These are phyloP conservation scores for Microcebus tavaratra DNA, from an alignment of 2,113 vertebrate species.

Conservation along the genomic window DNA sequence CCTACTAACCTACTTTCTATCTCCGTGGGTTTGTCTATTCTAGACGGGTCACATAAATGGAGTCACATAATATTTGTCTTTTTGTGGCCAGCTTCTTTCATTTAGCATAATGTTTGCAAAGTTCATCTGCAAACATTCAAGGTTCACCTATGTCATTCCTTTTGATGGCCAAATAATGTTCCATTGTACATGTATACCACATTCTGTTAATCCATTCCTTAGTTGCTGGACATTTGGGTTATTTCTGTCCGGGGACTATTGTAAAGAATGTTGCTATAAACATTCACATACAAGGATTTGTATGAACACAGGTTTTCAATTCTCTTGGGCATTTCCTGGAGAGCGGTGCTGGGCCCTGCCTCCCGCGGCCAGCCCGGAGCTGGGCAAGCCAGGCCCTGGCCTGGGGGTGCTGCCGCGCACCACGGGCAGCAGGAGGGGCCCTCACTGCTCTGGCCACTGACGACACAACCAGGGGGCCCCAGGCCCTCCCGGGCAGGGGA, in stretches of 20 bases:
- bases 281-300: fast-evolving
- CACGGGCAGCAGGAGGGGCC: not conserved
- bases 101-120: not conserved
- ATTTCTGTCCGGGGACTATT: not conserved
- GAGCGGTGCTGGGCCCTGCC: not conserved
- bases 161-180: not conserved
- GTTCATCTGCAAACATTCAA: not conserved
- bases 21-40: not conserved
- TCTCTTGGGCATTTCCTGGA: not conserved
- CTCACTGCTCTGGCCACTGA: fast-evolving
- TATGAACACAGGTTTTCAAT: not conserved
- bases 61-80: not conserved
- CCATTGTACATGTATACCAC: not conserved
- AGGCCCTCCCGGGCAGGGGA: not conserved
- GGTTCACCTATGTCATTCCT: not conserved
- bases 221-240: not conserved
- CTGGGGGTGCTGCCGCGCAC: fast-evolving
- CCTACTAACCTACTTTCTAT: not conserved
- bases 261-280: not conserved
- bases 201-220: not conserved
- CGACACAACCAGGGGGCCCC: not conserved
- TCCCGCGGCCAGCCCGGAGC: not conserved
- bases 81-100: not conserved
- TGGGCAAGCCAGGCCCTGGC: not conserved
- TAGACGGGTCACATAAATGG: not conserved